A percentile compares a stretch with the other conserved stretches of the same genome.
phyloP scores from a whole-genome alignment of 2,888 invertebrate genomes.

The Brachyptera putata region DNA sequence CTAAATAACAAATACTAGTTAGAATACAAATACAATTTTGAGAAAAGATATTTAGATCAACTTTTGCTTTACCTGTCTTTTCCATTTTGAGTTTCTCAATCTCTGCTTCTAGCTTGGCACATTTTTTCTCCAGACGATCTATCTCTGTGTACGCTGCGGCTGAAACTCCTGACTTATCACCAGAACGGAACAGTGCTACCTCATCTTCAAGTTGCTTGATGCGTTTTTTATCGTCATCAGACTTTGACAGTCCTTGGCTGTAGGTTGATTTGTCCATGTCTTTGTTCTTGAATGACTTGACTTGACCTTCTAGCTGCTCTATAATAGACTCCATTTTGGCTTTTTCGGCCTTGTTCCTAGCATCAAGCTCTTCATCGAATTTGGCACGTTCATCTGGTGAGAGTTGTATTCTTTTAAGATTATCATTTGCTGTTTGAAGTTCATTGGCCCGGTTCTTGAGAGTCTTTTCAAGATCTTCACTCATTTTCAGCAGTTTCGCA shows the following conservation, averaged over 20 bases:
- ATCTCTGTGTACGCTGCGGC: not conserved
- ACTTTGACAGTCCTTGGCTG: not conserved
- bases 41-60: too few species aligned
- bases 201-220: not conserved
- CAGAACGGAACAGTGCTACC: not conserved
- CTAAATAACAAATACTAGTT: too few species aligned
- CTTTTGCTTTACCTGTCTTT: slow-evolving; percentile 16
- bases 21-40: too few species aligned
- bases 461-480: not conserved
- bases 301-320: not conserved
- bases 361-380: not conserved
- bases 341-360: not conserved
- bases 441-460: not conserved
- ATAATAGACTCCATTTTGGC: not conserved
- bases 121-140: not conserved
- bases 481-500: not conserved
- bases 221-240: not conserved
- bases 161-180: too few species aligned
- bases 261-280: too few species aligned
- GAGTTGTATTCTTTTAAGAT: not conserved
- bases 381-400: not conserved
- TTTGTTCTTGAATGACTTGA: not conserved
- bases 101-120: not conserved
- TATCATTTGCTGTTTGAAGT: not conserved
- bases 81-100: not conserved